phyloP scores from a whole-genome alignment of 2,113 vertebrate species.

The Craseonycteris thonglongyai region DNA sequence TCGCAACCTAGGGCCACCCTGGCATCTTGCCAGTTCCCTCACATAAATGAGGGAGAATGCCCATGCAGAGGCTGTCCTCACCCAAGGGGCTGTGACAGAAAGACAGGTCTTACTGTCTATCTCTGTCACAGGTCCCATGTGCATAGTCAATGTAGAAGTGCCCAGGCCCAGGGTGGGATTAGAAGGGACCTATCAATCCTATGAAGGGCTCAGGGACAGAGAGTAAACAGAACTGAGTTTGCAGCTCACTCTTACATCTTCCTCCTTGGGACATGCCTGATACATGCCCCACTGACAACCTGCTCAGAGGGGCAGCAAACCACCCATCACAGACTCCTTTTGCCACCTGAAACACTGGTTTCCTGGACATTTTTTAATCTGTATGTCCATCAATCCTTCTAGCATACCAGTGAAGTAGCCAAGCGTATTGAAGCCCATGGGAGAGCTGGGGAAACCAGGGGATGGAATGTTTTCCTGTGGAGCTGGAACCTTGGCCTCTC shows the following conservation, averaged over 20 bases:
- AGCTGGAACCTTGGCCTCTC: background rate
- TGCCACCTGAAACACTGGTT: background rate
- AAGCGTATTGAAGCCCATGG: background rate
- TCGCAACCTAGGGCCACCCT: background rate
- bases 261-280: background rate
- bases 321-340: background rate
- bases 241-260: background rate
- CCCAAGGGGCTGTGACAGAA: background rate
- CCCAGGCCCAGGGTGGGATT: background rate
- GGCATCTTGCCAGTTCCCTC: background rate
- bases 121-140: background rate
- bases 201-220: background rate
- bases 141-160: background rate
- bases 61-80: background rate
- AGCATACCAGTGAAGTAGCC: background rate
- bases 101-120: background rate
- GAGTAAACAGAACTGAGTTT: background rate
- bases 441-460: background rate
- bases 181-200: background rate
- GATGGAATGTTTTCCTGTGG: background rate
- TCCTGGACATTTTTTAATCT: background rate
- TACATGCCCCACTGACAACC: background rate
- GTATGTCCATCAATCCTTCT: background rate
- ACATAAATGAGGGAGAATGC: background rate
- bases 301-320: background rate